Base-by-base conservation (phyloP, 2,888 invertebrate genomes). In the Plutella xylostella region DNA sequence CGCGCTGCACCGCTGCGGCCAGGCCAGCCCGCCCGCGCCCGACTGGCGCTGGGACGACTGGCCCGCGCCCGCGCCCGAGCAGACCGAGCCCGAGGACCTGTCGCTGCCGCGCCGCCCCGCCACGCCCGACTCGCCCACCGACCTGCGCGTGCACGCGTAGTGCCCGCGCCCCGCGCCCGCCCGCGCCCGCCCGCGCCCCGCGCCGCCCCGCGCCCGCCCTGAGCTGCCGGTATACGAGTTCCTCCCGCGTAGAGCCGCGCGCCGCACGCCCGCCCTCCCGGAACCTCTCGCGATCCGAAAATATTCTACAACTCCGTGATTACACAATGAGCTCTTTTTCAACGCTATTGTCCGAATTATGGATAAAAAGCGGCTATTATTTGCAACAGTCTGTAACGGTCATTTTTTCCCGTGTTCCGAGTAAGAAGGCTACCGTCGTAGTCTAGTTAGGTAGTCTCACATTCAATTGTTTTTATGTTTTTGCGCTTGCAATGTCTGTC, bases 71-170 rank as follows among this genome's bases (percentile, higher is more conserved):
- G 80, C 65, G 74, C 94, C 94, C 15, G 94, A 92, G 69, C 96
- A 96, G 80, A 95, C 95, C 2, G 95, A 95, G 70, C 96, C 96
- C 6, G 95, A 96, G 68, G 96, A 96, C 68, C 85, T 96, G 51
- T 94, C 94, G 45, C 89, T 94, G 86, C 82, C 82, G 45, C 72
- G 84, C 55, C 67, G 83, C 54, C 77, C 82, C 64, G 72, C 75
- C 61, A 78, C 82, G 64, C 80, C 82, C 54, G 77, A 77, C 63
- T 82, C 79, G 58, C 80, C 80, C 64, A 75, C 80, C 55, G 83
- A 82, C 69, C 69, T 83, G 63, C 79, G 83, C 67, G 60, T 82
- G 66, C 80, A 79, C 68, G 64, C 79, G 74, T 80, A 82, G 75
- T 73, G 58, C 54, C 60, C 64, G 67, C 72, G 68, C 46, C 34